Conservation (phyloP, 2,113 vertebrate species). For the Pangasianodon hypophthalmus region DNA sequence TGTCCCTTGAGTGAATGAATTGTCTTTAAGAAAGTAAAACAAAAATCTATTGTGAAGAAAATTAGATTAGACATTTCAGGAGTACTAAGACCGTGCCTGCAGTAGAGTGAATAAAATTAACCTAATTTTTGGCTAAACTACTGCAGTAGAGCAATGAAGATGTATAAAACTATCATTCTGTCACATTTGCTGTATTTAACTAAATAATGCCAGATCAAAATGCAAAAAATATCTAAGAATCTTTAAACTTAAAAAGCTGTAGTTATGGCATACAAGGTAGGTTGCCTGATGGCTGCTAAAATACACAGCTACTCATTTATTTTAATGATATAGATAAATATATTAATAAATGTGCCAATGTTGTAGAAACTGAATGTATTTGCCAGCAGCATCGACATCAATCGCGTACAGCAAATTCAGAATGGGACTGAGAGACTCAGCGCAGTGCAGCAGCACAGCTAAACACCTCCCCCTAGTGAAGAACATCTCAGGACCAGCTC, state of each 20-base stretch:
- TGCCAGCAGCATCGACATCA: neutral
- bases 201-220: neutral
- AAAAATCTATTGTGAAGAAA: neutral
- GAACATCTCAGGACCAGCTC: neutral
- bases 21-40: neutral
- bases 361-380: neutral
- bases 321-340: neutral
- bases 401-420: no score
- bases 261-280: no score
- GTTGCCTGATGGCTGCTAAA: neutral
- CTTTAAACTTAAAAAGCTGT: neutral
- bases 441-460: slow-evolving; percentile 57
- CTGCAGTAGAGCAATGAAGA: neutral
- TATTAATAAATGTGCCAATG: neutral
- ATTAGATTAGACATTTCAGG: neutral
- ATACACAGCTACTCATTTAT: neutral
- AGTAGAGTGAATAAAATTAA: neutral
- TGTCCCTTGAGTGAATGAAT: neutral
- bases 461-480: slow-evolving; percentile 79
- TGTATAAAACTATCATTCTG: neutral
- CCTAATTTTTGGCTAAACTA: neutral
- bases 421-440: neutral
- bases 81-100: no score
- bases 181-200: neutral
- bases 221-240: neutral